Base-by-base conservation (phyloP, 2,797 vertebrate genomes). In the Eospalax fontanierii region DNA sequence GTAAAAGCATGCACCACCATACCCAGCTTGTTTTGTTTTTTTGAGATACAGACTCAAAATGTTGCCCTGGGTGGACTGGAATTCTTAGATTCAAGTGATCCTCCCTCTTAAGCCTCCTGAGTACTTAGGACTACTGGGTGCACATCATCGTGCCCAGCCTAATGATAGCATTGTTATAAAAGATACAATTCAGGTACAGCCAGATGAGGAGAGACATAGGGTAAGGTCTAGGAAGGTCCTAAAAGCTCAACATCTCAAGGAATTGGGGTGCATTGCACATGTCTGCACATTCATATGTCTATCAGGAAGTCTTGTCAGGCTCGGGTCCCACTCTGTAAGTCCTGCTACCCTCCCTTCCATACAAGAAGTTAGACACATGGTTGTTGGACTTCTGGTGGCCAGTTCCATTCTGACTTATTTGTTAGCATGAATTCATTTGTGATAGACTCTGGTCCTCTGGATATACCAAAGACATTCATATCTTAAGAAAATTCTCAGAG, bases 351-450 rank as follows among this genome's bases (percentile, higher is more conserved):
- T 50, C 21, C 19, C 12, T 33, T 83, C 24, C 15, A 54, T 50
- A 7, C 7, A 87, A 43, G 14, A 40, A 40, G 65, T 83, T 87
- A 66, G 24, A 63, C 81, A 86, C 46, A 70, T 30, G 38, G 19
- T 22, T 26, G 7, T 79, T 88, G 35, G 9, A 89, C 63, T 78
- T 87, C 15, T 83, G 38, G 14, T 81, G n/a, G 61, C 28, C 61
- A 91, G 0, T 35, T 35, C 12, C 59, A 46, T 82, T 92, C 54
- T 94, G 57, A 87, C 7, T 91, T 26, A 65, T 78, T 76, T 28
- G n/a, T 79, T 86, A 71, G 40, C 19, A 89, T 66, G 78, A 82
- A 78, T 90, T 33, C 19, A 81, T 40, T 93, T 71, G n/a, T 73
- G 19, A 21, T 88, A 59, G 6, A 2, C 30, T 87, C 5, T 91